phyloP scores from a whole-genome alignment of 2,113 vertebrate genomes.

The Pampusana beccarii region DNA sequence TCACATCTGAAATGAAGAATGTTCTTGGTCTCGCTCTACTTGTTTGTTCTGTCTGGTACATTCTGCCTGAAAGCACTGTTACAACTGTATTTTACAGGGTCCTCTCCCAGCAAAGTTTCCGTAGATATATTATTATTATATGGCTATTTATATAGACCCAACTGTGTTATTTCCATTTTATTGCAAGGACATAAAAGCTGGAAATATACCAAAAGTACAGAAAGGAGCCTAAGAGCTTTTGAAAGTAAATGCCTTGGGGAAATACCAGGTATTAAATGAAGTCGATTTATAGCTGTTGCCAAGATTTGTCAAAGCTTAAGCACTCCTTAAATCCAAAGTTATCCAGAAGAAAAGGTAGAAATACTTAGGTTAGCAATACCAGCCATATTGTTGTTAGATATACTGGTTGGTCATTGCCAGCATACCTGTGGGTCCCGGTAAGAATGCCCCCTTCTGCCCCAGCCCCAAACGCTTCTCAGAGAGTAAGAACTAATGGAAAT shows the following conservation, averaged over 20 bases:
- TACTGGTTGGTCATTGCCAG: not conserved
- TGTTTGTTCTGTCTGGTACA: slow-evolving; percentile 21
- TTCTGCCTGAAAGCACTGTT: not conserved
- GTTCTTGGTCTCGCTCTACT: not conserved
- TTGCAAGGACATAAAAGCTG: slow-evolving; percentile 54
- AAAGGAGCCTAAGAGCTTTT: slow-evolving; percentile 49
- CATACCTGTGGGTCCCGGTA: not conserved
- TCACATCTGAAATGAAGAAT: slow-evolving; percentile 17
- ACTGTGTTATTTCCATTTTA: slow-evolving; percentile 66
- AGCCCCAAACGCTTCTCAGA: not conserved
- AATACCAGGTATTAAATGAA: slow-evolving; percentile 45
- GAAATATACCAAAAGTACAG: slow-evolving; percentile 39
- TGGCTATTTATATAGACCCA: slow-evolving; percentile 48
- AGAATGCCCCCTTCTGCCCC: not conserved
- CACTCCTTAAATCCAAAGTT: not conserved
- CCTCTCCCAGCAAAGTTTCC: slow-evolving; percentile 22
- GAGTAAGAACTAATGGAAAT: not conserved
- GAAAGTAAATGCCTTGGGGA: slow-evolving; percentile 41
- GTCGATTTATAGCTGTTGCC: slow-evolving; percentile 48
- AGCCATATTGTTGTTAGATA: not conserved
- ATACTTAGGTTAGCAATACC: not conserved
- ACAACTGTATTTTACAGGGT: slow-evolving; percentile 17
- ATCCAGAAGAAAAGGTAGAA: slow-evolving; percentile 15
- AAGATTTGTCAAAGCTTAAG: slow-evolving; percentile 45
- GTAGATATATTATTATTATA: slow-evolving; percentile 49